Evolutionary conservation across 2,888 invertebrate genomes (phyloP).

Genomic region (Epinotia nisella): DNA sequence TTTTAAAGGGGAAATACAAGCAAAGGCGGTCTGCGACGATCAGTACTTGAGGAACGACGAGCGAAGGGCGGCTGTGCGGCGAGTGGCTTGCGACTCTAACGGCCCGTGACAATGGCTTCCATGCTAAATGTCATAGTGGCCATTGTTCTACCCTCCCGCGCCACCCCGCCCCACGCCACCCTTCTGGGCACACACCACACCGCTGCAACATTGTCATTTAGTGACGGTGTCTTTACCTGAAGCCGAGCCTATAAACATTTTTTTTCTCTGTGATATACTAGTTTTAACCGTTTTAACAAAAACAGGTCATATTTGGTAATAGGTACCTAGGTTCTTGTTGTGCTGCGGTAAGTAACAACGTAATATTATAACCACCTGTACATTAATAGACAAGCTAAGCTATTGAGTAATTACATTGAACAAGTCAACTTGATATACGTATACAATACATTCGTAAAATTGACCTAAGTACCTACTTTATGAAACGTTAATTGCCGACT

Average conservation of each 20-base stretch:
- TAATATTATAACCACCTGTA: not conserved
- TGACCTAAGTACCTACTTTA: slow-evolving; percentile 29
- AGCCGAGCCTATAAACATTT: slow-evolving; percentile 60
- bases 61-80: slow-evolving; percentile 73
- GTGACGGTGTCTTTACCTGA: slow-evolving; percentile 69
- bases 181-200: slow-evolving; percentile 60
- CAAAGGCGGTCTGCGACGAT: slow-evolving; percentile 52
- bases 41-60: slow-evolving; percentile 67
- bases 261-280: not conserved
- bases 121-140: slow-evolving; percentile 84
- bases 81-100: slow-evolving; percentile 74
- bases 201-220: slow-evolving; percentile 76
- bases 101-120: slow-evolving; percentile 83
- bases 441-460: slow-evolving; percentile 19
- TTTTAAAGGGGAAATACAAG: slow-evolving; percentile 27
- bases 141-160: slow-evolving; percentile 72
- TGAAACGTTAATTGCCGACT: slow-evolving; percentile 58
- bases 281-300: not conserved
- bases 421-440: not conserved
- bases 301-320: not conserved
- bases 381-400: not conserved
- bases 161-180: slow-evolving; percentile 54
- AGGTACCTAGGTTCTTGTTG: not conserved
- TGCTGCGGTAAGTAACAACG: not conserved
- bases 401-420: not conserved